Percentiles rank a stretch among this genome's conserved stretches.
Conservation (phyloP, 2,797 vertebrate genomes). For the Myotis planiceps region DNA sequence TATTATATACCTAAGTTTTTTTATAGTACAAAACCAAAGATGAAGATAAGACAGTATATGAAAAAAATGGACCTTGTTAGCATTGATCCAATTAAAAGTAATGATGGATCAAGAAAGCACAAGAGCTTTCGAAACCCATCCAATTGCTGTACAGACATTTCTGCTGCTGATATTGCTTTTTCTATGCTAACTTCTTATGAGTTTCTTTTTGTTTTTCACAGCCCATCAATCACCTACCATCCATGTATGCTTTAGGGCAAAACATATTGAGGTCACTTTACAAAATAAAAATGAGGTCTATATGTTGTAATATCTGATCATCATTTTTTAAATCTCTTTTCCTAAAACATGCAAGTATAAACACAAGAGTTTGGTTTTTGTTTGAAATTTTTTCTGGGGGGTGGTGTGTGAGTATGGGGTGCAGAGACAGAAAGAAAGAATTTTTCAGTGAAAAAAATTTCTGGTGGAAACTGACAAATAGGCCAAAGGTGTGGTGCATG, state of each 20-base stretch:
- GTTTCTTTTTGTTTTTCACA: slow-evolving; percentile 66
- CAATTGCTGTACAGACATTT: not conserved
- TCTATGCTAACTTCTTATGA: slow-evolving; percentile 51
- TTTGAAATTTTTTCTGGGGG: not conserved
- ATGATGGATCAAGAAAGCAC: not conserved
- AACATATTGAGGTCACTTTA: slow-evolving; percentile 60
- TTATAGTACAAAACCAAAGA: not conserved
- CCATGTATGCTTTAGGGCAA: slow-evolving; percentile 53
- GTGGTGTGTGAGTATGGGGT: not conserved
- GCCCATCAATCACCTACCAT: slow-evolving; percentile 61
- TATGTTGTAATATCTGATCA: slow-evolving; percentile 28
- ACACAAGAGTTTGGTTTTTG: not conserved
- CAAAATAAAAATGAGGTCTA: not conserved
- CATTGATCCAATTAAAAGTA: not conserved
- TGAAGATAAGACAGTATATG: not conserved
- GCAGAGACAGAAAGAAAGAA: not conserved
- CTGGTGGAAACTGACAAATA: not conserved
- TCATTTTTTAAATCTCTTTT: slow-evolving; percentile 21
- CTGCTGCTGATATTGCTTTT: slow-evolving; percentile 31
- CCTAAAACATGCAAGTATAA: not conserved
- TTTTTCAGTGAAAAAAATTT: not conserved
- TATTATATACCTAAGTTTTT: not conserved
- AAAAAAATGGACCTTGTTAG: slow-evolving; percentile 6
- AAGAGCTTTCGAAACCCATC: not conserved
- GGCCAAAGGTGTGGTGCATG: not conserved